Base-by-base conservation (phyloP, 2,888 invertebrate genomes). In the Amblyteles armatorius region DNA sequence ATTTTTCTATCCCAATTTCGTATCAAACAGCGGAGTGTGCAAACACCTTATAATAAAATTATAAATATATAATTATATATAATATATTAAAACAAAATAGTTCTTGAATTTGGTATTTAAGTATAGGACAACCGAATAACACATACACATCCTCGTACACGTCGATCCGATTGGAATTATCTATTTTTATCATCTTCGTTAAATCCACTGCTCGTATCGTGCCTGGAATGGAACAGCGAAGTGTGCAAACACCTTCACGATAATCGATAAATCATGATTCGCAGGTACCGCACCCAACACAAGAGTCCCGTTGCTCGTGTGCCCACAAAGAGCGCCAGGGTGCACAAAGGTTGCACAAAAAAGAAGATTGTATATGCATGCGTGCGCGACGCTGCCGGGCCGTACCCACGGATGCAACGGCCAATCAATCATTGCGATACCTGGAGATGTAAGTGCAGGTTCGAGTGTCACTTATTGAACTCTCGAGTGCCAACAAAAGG, bases 351-450 rank as follows among this genome's bases (percentile, higher is more conserved):
- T 85, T 67, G 73, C 86, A 63, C 79, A 69, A 83, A 79, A 63
- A 63, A 36, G 5, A 44, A 44, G 16, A 44, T 73, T 33, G 71
- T 52, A 26, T 65, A 52, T 33, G 36, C 33, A n/a, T 83, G 85
- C 82, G 88, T 4, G 57, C 11, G 11, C 89, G 89, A 90, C 90
- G 65, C 89, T 77, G 80, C 57, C 87, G 48, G 13, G 36, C 57
- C 88, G 88, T 88, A 89, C 88, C 22, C 88, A 90, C 89, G 87
- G 89, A 90, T 89, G 87, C 88, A 89, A 89, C 87, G 86, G 86
- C 89, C 91, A 89, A 91, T 92, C 91, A 91, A 92, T 92, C 91
- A 92, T 90, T 33, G 44, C 69, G 55, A 72, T 52, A 69, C 81
- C 52, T 77, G 44, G 29, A 63, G 63, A 68, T 52, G 67, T 50